Percentiles rank a stretch among this genome's conserved stretches.
These are phyloP conservation scores for Rhingia rostrata DNA, from an alignment of 2,888 invertebrate genomes.

Conservation along the genomic window DNA sequence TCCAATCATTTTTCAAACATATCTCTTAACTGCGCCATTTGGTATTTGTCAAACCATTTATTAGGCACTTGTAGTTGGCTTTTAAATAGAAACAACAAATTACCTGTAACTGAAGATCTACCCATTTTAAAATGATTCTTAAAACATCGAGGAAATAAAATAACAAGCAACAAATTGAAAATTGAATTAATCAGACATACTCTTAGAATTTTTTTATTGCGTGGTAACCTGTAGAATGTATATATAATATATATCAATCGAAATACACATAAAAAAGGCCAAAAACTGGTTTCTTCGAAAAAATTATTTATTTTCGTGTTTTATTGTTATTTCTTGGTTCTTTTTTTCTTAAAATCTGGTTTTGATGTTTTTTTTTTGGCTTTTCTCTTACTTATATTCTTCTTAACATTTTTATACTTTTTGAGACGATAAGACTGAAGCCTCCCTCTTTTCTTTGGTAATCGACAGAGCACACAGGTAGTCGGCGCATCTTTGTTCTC, in stretches of 20 bases:
- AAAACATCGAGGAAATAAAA: constrained; percentile 25
- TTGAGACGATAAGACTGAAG: constrained; percentile 40
- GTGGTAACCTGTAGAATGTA: constrained; percentile 48
- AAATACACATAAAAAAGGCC: constrained; percentile 21
- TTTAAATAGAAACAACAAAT: not conserved
- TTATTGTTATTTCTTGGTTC: constrained; percentile 14
- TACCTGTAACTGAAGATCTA: not conserved
- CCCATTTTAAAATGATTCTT: constrained; percentile 20
- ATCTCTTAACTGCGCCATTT: constrained; percentile 32
- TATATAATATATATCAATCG: constrained; percentile 64
- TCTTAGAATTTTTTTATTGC: constrained; percentile 55
- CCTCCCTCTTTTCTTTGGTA: constrained; percentile 66
- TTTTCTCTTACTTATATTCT: constrained; percentile 45
- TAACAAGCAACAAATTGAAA: constrained; percentile 31
- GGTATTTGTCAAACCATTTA: constrained; percentile 43
- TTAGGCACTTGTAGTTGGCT: constrained; percentile 32
- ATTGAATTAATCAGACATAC: constrained; percentile 64
- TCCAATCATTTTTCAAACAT: constrained; percentile 1
- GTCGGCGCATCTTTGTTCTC: constrained; percentile 28
- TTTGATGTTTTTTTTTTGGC: constrained; percentile 47
- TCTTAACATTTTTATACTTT: constrained; percentile 30
- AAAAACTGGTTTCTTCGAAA: constrained; percentile 49
- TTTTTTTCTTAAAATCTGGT: constrained; percentile 57
- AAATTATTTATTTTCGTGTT: constrained; percentile 23
- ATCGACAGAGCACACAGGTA: constrained; percentile 54